Percentiles rank a stretch among this genome's conserved stretches.
Evolutionary conservation across 2,113 vertebrate species (phyloP).

Genomic region (Sapayoa aenigma): DNA sequence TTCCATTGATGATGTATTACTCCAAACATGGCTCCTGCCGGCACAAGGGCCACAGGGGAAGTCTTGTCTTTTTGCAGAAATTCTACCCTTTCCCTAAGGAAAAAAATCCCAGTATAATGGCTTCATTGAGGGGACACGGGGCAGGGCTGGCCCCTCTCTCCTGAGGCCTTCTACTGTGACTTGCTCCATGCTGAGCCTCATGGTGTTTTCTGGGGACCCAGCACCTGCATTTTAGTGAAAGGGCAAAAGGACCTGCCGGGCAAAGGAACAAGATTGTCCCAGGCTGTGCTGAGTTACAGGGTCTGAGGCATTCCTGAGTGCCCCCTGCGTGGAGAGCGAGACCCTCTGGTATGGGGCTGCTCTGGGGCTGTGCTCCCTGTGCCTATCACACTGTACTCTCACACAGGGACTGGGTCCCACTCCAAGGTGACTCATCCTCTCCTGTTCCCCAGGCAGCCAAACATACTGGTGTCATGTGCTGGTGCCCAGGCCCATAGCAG

Average conservation of each 20-base stretch:
- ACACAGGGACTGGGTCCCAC: fast-evolving
- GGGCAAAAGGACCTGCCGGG: neutral
- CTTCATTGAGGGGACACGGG: neutral
- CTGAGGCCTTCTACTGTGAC: neutral
- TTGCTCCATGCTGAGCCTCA: neutral
- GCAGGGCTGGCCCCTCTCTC: neutral
- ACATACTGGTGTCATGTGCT: neutral
- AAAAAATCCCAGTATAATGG: neutral
- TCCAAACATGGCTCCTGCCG: constrained; percentile 49
- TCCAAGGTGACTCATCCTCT: neutral
- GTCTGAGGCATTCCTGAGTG: neutral
- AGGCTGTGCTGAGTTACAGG: neutral
- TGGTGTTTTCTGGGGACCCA: neutral
- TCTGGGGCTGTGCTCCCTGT: fast-evolving
- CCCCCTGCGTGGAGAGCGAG: neutral
- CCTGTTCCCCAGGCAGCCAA: neutral
- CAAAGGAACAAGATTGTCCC: neutral
- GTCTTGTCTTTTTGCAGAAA: neutral
- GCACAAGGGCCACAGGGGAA: neutral
- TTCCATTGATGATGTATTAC: constrained; percentile 72
- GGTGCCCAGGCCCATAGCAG: neutral
- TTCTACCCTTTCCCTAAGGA: constrained; percentile 6
- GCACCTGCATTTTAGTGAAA: neutral
- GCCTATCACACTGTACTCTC: fast-evolving
- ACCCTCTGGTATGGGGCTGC: neutral